Evolutionary conservation across 2,113 vertebrate species (phyloP).

Genomic region (Otus sunia): DNA sequence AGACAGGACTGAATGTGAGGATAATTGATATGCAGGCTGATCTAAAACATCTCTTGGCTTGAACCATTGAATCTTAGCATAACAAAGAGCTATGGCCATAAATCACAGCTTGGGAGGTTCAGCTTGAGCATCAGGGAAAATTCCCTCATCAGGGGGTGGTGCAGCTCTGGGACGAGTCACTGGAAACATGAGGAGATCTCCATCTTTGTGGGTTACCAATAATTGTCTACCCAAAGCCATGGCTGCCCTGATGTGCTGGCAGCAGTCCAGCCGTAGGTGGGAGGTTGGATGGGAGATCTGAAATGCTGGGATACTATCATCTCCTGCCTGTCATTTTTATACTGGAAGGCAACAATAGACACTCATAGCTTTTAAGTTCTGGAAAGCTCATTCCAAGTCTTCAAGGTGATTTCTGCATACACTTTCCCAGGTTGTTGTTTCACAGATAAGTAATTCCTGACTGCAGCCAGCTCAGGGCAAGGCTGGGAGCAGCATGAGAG

Average conservation of each 20-base stretch:
- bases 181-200: neutral
- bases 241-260: neutral
- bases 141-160: neutral
- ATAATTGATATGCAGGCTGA: neutral
- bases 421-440: neutral
- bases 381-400: neutral
- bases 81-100: neutral
- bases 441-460: neutral
- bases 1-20: neutral
- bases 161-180: neutral
- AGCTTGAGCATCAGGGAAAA: rapidly evolving
- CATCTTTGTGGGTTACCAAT: neutral
- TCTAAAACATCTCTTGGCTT: neutral
- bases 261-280: neutral
- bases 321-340: neutral
- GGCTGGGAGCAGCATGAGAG: neutral
- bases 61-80: neutral
- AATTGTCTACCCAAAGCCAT: neutral
- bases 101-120: neutral
- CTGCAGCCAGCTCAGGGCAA: neutral
- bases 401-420: neutral
- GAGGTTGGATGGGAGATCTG: neutral
- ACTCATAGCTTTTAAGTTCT: neutral
- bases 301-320: neutral
- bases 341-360: neutral